Conservation (phyloP, 2,797 vertebrate species). For the Labroides dimidiatus region DNA sequence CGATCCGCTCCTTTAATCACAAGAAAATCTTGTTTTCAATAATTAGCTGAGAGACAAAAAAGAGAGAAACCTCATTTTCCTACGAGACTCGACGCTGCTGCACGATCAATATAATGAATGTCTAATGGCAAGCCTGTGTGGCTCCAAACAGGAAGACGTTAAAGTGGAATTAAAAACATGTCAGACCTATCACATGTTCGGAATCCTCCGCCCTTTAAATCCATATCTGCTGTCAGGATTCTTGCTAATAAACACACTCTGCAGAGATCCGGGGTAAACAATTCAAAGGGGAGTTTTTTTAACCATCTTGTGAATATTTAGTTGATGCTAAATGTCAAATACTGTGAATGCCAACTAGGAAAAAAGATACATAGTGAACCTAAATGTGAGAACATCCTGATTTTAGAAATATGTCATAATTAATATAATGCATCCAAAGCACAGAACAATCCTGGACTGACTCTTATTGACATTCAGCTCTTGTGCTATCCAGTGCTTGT, state of each 20-base stretch:
- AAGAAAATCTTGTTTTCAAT: slow-evolving; percentile 84
- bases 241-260: slow-evolving; percentile 37
- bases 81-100: slow-evolving; percentile 55
- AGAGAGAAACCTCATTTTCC: slow-evolving; percentile 76
- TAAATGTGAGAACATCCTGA: slow-evolving; percentile 1
- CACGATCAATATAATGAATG: slow-evolving; percentile 80
- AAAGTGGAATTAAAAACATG: slow-evolving; percentile 79
- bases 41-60: slow-evolving; percentile 82
- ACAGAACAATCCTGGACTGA: slow-evolving; percentile 1
- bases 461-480: slow-evolving; percentile 26
- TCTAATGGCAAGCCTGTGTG: slow-evolving; percentile 71
- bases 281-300: slow-evolving; percentile 29
- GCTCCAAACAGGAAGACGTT: slow-evolving; percentile 64
- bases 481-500: slow-evolving; percentile 13
- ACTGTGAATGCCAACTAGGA: not conserved
- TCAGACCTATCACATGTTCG: slow-evolving; percentile 59
- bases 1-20: slow-evolving; percentile 79
- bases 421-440: no score
- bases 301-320: slow-evolving; percentile 27
- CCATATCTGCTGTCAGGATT: slow-evolving; percentile 50
- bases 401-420: not conserved
- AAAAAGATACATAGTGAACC: not conserved
- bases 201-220: slow-evolving; percentile 37
- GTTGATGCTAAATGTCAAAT: not conserved
- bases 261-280: slow-evolving; percentile 41